Conservation (phyloP, 2,797 vertebrate species). For the Hippoglossus hippoglossus region DNA sequence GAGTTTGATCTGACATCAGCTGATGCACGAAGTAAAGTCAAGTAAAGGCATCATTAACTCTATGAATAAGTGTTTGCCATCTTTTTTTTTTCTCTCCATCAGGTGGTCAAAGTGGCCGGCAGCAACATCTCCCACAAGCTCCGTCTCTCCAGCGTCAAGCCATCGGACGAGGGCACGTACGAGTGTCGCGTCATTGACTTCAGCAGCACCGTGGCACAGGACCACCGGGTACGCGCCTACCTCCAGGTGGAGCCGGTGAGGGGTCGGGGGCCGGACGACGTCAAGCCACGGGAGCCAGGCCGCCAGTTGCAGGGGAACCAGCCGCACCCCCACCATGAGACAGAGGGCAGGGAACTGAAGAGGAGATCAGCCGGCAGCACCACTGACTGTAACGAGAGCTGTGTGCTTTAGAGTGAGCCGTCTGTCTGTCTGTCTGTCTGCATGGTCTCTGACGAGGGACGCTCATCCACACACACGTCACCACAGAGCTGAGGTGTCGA, state of each 20-base stretch:
- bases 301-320: slow-evolving; percentile 36
- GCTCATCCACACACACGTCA: slow-evolving; percentile 33
- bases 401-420: slow-evolving; percentile 81
- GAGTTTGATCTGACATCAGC: slow-evolving; percentile 78
- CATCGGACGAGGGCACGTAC: slow-evolving; percentile 92
- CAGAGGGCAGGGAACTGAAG: slow-evolving; percentile 85
- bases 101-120: slow-evolving; percentile 97
- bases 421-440: slow-evolving; percentile 46
- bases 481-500: slow-evolving; percentile 21
- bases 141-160: slow-evolving; percentile 92
- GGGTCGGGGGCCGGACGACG: slow-evolving; percentile 62
- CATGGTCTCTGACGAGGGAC: slow-evolving; percentile 54
- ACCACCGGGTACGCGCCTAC: slow-evolving; percentile 92
- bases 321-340: slow-evolving; percentile 64
- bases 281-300: slow-evolving; percentile 57
- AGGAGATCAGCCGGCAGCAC: slow-evolving; percentile 80
- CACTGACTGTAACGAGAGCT: slow-evolving; percentile 81
- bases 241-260: slow-evolving; percentile 88
- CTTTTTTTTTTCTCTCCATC: slow-evolving; percentile 8
- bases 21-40: no score
- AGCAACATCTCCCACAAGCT: slow-evolving; percentile 99
- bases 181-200: slow-evolving; percentile 96
- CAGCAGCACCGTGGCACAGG: slow-evolving; percentile 88
- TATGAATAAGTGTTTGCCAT: neutral
- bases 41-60: neutral